Base-by-base conservation (phyloP, 2,888 invertebrate species). In the Alloplasta piceator region DNA sequence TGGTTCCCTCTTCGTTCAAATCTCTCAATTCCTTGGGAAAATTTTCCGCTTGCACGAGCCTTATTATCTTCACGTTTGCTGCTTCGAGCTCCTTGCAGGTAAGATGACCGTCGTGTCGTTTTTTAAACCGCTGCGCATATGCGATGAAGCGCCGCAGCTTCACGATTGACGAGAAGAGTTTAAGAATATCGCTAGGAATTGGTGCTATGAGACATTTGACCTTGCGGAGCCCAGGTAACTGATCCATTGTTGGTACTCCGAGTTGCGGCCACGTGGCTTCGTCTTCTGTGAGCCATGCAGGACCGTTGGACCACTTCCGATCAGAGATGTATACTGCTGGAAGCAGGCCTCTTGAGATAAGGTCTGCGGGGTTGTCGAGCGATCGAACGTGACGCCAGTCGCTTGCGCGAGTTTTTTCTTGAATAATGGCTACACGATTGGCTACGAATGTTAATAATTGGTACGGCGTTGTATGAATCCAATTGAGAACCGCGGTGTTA, bases 281-380 rank as follows among this genome's bases (percentile, higher is more conserved):
- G 7, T 48, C 70, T 1, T 14, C 16, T 7, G 26, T 10, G 36
- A 78, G 48, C 82, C 82, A 82, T 7, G 10, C 9, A 7, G 74
- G 73, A 4, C 80, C 80, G 7, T 74, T 26, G 10, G 66, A 58
- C 72, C 67, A 67, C n/a, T 58, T 48, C 5, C 6, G 5, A 4
- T 58, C 55, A 3, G 63, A 7, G 3, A 71, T 5, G 4, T 71
- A 78, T 4, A 68, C 48, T 5, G 41, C n/a, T 0, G 64, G 64
- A 1, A 67, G 12, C 52, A 78, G 82, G 5, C 84, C 84, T 43
- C 82, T 36, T 6, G 84, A 85, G 4, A 77, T n/a, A 0, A 81
- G 41, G 48, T 86, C 85, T 0, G 85, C 85, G 0, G 84, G 85
- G 64, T 86, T 85, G 6, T 83, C 78, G 5, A 39, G 9, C 0